Percentiles rank a stretch among this genome's conserved stretches.
Evolutionary conservation across 2,797 vertebrate species (phyloP).

Genomic region (Allobates femoralis): DNA sequence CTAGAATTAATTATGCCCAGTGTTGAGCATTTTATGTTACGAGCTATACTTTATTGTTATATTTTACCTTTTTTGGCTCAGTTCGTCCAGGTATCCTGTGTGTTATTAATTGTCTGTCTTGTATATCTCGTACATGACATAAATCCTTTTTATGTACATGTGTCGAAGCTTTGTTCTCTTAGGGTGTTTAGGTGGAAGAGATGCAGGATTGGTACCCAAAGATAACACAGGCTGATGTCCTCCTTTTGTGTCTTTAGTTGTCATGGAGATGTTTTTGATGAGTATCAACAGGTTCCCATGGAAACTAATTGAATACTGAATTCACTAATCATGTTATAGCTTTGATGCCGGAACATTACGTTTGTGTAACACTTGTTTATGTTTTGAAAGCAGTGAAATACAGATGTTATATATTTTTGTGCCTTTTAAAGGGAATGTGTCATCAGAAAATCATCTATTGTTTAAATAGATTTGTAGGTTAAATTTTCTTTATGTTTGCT

Average conservation of each 20-base stretch:
- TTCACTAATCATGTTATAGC: conserved; percentile 27
- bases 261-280: conserved; percentile 85
- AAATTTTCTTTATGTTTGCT: too few relatives aligned
- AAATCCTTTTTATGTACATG: neutral
- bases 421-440: neutral
- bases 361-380: neutral
- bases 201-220: conserved; percentile 41
- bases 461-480: too few relatives aligned
- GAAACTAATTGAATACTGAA: conserved; percentile 49
- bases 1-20: neutral
- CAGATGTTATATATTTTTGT: neutral
- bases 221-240: conserved; percentile 38
- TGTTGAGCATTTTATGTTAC: neutral
- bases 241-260: conserved; percentile 92
- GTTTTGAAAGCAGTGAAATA: neutral
- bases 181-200: conserved; percentile 10
- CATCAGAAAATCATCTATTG: too few relatives aligned
- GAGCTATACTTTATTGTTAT: neutral
- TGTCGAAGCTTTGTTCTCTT: conserved; percentile 10
- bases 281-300: conserved; percentile 59
- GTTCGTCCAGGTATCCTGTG: neutral
- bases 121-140: neutral
- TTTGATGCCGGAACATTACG: neutral
- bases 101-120: neutral
- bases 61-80: neutral